These are phyloP conservation scores for Drosophila affinis DNA, from an alignment of 2,888 invertebrate species.

Conservation along the genomic window DNA sequence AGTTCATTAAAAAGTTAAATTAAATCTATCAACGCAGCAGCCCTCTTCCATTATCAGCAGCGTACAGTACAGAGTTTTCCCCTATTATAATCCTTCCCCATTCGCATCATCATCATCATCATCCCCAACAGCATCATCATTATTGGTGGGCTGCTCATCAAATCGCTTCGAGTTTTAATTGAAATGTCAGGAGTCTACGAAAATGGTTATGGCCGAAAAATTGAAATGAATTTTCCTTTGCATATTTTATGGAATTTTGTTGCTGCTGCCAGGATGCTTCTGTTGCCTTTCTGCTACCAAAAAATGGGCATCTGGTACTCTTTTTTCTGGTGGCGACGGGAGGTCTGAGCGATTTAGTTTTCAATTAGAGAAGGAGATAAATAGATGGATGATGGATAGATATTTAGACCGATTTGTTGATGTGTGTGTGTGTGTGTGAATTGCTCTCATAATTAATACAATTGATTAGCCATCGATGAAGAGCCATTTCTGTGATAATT, in stretches of 20 bases:
- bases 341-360: slow-evolving; percentile 17
- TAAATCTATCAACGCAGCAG: slow-evolving; percentile 46
- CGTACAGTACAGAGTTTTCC: neutral
- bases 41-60: neutral
- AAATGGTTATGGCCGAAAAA: slow-evolving; percentile 43
- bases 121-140: slow-evolving; percentile 22
- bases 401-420: too few relatives aligned
- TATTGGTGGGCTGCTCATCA: slow-evolving; percentile 19
- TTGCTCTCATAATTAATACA: slow-evolving; percentile 24
- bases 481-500: neutral
- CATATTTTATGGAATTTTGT: slow-evolving; percentile 39
- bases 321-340: slow-evolving; percentile 5
- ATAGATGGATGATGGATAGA: slow-evolving; percentile 11
- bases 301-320: slow-evolving; percentile 13
- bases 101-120: slow-evolving; percentile 29
- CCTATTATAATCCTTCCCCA: slow-evolving; percentile 23
- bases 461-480: slow-evolving; percentile 20
- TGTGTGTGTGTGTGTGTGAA: neutral
- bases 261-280: slow-evolving; percentile 2
- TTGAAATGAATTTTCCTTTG: slow-evolving; percentile 35
- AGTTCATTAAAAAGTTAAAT: slow-evolving; percentile 73
- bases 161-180: slow-evolving; percentile 45
- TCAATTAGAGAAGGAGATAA: slow-evolving; percentile 25
- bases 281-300: neutral
- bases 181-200: slow-evolving; percentile 47